Evolutionary conservation across 2,113 vertebrate species (phyloP).

Genomic region (Vidua chalybeata): DNA sequence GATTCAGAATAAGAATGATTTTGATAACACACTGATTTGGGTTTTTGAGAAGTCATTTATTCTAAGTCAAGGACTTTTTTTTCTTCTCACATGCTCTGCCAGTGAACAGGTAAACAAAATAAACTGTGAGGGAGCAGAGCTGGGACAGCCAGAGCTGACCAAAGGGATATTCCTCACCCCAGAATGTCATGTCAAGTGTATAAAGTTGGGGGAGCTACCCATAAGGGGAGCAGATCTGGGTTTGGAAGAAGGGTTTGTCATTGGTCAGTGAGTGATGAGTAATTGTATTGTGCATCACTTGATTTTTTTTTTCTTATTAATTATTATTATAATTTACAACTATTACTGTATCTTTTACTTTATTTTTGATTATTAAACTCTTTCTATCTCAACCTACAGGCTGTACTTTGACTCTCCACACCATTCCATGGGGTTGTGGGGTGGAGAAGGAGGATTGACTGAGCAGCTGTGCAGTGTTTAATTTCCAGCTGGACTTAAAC

Average conservation of each 20-base stretch:
- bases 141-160: not conserved
- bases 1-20: not conserved
- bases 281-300: not conserved
- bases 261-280: not conserved
- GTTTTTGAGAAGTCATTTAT: not conserved
- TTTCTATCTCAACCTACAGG: not conserved
- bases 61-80: not conserved
- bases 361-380: not conserved
- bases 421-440: not conserved
- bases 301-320: not conserved
- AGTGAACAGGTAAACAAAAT: no score
- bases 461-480: not conserved
- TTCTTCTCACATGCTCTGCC: not conserved
- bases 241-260: not conserved
- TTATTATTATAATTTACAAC: not conserved
- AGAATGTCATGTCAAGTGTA: not conserved
- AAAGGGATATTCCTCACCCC: not conserved
- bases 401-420: not conserved
- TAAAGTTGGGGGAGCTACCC: not conserved
- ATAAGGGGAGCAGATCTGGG: rapidly evolving
- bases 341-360: not conserved
- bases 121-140: not conserved
- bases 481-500: not conserved
- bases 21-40: not conserved
- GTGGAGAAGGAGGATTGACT: not conserved